These are phyloP conservation scores for Clupea harengus DNA, from an alignment of 2,113 vertebrate genomes.

Conservation along the genomic window DNA sequence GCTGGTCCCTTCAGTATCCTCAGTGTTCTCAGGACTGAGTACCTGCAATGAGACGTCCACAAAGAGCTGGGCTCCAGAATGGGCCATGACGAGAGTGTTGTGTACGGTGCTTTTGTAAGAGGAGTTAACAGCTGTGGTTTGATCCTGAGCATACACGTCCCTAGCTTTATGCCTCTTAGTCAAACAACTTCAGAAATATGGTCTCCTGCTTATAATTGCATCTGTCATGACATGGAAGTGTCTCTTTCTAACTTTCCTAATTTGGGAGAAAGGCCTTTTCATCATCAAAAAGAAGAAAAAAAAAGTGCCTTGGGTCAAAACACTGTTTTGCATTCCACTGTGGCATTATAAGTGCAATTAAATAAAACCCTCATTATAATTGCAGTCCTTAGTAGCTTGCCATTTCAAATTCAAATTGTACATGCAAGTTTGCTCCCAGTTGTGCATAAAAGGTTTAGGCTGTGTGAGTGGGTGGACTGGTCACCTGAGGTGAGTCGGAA, in stretches of 20 bases:
- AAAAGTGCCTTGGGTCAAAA: slow-evolving; percentile 18
- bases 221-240: not conserved
- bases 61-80: not conserved
- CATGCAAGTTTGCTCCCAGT: not conserved
- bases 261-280: not conserved
- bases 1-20: not conserved
- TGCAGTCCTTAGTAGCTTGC: not conserved
- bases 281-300: not conserved
- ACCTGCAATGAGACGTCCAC: not conserved
- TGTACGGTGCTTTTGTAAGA: not conserved
- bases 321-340: slow-evolving; percentile 18
- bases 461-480: slow-evolving; percentile 9
- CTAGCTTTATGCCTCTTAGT: not conserved
- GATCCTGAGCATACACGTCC: not conserved
- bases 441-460: not conserved
- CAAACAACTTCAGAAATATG: not conserved
- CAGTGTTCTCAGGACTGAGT: not conserved
- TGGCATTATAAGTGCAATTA: slow-evolving; percentile 26
- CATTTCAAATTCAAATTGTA: not conserved
- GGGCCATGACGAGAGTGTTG: not conserved
- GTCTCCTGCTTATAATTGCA: not conserved
- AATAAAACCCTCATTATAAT: slow-evolving; percentile 16
- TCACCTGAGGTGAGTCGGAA: slow-evolving; percentile 16
- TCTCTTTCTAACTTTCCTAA: not conserved
- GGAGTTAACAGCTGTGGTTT: not conserved